These are phyloP conservation scores for Dicerorhinus sumatrensis DNA, from an alignment of 2,113 vertebrate species.

Conservation along the genomic window DNA sequence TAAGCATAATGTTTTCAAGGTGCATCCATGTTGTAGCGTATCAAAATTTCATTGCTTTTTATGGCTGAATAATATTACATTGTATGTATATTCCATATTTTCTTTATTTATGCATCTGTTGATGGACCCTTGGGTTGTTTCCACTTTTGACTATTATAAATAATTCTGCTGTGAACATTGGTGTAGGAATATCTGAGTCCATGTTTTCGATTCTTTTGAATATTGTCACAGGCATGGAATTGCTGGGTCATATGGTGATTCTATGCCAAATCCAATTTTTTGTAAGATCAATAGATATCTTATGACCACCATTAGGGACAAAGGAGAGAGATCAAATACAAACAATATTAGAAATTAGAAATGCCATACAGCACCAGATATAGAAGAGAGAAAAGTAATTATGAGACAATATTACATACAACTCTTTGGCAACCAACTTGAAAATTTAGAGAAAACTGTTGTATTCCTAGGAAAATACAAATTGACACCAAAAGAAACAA, in stretches of 20 bases:
- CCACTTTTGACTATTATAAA: not conserved
- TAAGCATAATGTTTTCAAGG: not conserved
- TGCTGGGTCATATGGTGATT: not conserved
- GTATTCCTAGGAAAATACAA: not conserved
- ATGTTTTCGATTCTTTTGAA: not conserved
- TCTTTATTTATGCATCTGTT: not conserved
- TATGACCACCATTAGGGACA: not conserved
- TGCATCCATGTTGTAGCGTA: not conserved
- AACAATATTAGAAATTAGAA: conserved; percentile 8
- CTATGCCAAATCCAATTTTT: not conserved
- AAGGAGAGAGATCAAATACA: not conserved
- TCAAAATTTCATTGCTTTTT: not conserved
- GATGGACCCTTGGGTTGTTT: not conserved
- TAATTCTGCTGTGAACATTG: not conserved
- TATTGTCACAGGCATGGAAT: not conserved
- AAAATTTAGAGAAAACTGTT: conserved; percentile 33
- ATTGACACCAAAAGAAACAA: not conserved
- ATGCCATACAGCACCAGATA: not conserved
- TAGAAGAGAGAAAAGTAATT: conserved; percentile 49
- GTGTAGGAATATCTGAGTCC: not conserved
- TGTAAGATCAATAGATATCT: not conserved
- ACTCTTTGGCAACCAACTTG: not conserved
- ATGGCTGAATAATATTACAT: not conserved
- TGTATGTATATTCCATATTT: not conserved
- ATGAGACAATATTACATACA: not conserved